Base-by-base conservation (phyloP, 2,113 vertebrate species). In the Prolemur simus region DNA sequence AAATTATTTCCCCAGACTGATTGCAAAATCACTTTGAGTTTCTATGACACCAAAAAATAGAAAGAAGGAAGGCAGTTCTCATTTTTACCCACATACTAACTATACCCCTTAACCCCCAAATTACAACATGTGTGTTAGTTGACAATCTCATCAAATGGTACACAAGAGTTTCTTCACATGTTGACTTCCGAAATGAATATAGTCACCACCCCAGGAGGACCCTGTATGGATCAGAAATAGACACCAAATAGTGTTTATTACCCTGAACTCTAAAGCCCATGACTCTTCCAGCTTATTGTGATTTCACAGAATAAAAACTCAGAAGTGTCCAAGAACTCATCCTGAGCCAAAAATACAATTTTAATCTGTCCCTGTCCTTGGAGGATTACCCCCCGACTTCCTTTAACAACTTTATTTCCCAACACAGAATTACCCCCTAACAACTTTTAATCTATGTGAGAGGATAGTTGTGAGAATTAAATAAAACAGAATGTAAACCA, bases 221-320 rank as follows among this genome's bases (percentile, higher is more conserved):
- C 18, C 12, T 80, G 69, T 84, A 47, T 76, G 29, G 34, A 34
- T 60, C 52, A 47, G 37, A 92, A 78, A 52, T 64, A 85, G 76
- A 34, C 64, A 74, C 68, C n/a, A 60, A 81, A 87, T 87, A 69
- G 5, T 71, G 17, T 83, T 91, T 39, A 78, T 82, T 71, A n/a
- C 12, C 4, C 89, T 73, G 45, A n/a, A 96, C 23, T n/a, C 54
- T 84, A 37, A 90, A 86, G 18, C 37, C 80, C 11, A n/a, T 56
- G 8, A 42, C 54, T 63, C 34, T 71, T 84, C 49, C 58, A 82
- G 27, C 2, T 76, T 86, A 32, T 34, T 91, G 45, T 91, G 47
- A 94, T 94, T 95, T 88, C 77, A 82, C 39, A 71, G 42, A 87
- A 77, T n/a, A 73, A 91, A 96, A 92, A 60, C 20, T 54, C 49